Percentiles rank a stretch among this genome's conserved stretches.
These are phyloP conservation scores for Melanerpes formicivorus DNA, from an alignment of 2,113 vertebrate species.

Conservation along the genomic window DNA sequence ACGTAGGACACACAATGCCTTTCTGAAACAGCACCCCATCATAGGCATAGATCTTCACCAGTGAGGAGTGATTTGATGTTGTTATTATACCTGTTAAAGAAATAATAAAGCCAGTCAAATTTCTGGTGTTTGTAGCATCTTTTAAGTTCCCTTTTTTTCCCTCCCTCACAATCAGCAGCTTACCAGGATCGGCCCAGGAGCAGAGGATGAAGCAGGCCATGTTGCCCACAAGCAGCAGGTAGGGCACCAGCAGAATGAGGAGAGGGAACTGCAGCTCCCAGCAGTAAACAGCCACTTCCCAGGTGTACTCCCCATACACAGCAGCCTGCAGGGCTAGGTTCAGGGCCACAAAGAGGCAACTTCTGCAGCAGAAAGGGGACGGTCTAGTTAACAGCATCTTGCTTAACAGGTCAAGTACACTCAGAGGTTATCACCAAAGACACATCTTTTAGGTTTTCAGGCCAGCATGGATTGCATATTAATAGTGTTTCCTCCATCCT, in stretches of 20 bases:
- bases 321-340: conserved; percentile 84
- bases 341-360: conserved; percentile 82
- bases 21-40: conserved; percentile 85
- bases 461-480: conserved; percentile 31
- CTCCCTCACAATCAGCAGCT: neutral
- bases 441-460: conserved; percentile 53
- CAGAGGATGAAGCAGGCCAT: conserved; percentile 84
- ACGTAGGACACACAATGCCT: conserved; percentile 81
- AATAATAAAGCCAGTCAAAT: neutral
- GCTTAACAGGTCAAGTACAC: conserved; percentile 20
- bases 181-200: conserved; percentile 87
- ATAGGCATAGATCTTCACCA: conserved; percentile 82
- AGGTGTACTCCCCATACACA: conserved; percentile 89
- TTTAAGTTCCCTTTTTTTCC: neutral
- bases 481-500: conserved; percentile 20
- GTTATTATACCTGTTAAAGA: conserved; percentile 83
- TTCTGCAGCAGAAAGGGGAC: conserved; percentile 75
- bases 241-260: conserved; percentile 83
- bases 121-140: neutral
- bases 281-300: conserved; percentile 88
- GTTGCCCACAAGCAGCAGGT: conserved; percentile 83
- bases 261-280: conserved; percentile 84
- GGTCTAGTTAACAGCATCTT: neutral
- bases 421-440: conserved; percentile 17
- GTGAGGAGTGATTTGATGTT: conserved; percentile 75